These are phyloP conservation scores for Acestrorhynchus altus DNA, from an alignment of 2,797 vertebrate species.

Conservation along the genomic window DNA sequence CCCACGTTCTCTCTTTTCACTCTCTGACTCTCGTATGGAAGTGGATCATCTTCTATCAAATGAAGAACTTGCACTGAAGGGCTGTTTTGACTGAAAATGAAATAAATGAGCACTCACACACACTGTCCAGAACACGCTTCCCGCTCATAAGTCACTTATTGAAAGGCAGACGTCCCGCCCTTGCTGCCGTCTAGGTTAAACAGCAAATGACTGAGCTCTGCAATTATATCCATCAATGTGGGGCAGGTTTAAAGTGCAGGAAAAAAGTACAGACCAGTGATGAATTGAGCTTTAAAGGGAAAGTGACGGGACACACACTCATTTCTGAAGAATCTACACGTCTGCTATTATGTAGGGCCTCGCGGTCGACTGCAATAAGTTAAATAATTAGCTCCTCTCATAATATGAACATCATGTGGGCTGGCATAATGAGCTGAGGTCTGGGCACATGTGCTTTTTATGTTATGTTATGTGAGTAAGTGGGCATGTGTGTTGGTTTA, in stretches of 20 bases:
- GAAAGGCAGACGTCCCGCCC: background rate
- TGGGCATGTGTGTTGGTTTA: constrained; percentile 27
- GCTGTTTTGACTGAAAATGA: too few relatives aligned
- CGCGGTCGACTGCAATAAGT: constrained; percentile 36
- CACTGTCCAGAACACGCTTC: background rate
- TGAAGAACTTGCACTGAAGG: too few relatives aligned
- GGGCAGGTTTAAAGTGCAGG: constrained; percentile 50
- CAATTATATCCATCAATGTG: constrained; percentile 56
- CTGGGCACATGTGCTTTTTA: background rate
- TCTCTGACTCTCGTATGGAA: too few relatives aligned
- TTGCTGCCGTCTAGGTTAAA: background rate
- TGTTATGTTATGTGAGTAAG: constrained; percentile 8
- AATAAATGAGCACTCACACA: too few relatives aligned
- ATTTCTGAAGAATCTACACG: constrained; percentile 50
- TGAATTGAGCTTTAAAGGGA: constrained; percentile 53
- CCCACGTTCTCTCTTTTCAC: too few relatives aligned
- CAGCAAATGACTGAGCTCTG: constrained; percentile 21
- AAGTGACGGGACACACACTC: constrained; percentile 55
- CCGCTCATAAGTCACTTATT: constrained; percentile 21
- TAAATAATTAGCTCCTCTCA: constrained; percentile 55
- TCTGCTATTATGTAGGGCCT: constrained; percentile 30
- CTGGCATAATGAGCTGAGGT: background rate
- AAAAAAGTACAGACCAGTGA: constrained; percentile 54
- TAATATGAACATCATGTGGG: constrained; percentile 32
- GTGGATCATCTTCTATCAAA: too few relatives aligned